These are phyloP conservation scores for Amphipoea oculea DNA, from an alignment of 2,888 invertebrate genomes.

Conservation along the genomic window DNA sequence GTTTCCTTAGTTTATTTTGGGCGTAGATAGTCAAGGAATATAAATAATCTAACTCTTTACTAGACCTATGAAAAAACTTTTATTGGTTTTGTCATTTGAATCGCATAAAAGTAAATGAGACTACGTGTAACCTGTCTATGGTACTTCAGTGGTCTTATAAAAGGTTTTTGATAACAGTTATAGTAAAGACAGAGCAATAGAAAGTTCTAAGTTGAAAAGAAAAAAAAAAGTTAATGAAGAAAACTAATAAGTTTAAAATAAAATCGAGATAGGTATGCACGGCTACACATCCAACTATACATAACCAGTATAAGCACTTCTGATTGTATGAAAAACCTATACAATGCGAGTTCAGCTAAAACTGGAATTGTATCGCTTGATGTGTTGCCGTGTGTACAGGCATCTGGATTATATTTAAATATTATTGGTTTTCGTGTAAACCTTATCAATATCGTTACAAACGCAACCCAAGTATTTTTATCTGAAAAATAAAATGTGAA, in stretches of 20 bases:
- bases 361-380: background rate
- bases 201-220: background rate
- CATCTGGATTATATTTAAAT: background rate
- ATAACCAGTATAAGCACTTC: background rate
- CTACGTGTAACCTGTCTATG: background rate
- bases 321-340: background rate
- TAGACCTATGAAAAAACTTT: background rate
- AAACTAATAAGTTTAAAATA: background rate
- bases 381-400: background rate
- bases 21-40: background rate
- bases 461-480: constrained; percentile 8
- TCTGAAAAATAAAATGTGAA: constrained; percentile 39
- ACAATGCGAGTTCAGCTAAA: background rate
- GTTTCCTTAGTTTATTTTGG: background rate
- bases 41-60: background rate
- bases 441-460: constrained; percentile 16
- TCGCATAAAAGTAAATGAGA: background rate
- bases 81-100: background rate
- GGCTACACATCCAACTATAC: background rate
- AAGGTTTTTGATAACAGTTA: background rate
- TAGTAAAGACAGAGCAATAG: no score
- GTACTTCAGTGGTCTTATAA: background rate
- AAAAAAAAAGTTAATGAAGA: background rate
- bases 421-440: constrained; percentile 26
- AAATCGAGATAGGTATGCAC: background rate